phyloP scores from a whole-genome alignment of 1,140 invertebrate genomes.

The Drosophila azteca region DNA sequence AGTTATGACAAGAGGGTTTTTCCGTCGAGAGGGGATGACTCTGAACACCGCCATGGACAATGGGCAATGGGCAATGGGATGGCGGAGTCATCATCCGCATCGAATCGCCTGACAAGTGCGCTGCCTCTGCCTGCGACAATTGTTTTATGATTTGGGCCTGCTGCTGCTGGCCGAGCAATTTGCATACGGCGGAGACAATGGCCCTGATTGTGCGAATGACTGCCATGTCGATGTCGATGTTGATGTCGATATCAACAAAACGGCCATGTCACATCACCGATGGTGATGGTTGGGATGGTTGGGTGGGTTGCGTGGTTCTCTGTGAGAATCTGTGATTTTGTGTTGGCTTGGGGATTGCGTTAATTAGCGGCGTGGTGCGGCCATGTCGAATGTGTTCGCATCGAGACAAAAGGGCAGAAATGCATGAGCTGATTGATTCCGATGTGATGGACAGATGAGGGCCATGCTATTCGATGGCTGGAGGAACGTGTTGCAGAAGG shows the following conservation, averaged over 20 bases:
- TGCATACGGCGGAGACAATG: slow-evolving; percentile 39
- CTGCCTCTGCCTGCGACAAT: slow-evolving; percentile 16
- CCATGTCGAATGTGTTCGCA: slow-evolving; percentile 22
- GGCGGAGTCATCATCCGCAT: slow-evolving; percentile 7
- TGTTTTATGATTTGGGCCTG: slow-evolving; percentile 29
- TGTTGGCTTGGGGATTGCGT: slow-evolving; percentile 5
- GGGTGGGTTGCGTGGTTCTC: too few species aligned
- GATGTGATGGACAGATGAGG: slow-evolving; percentile 42
- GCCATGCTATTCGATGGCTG: slow-evolving; percentile 1
- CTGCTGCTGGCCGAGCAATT: slow-evolving; percentile 9
- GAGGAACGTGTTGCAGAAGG: slow-evolving; percentile 59
- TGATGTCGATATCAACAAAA: slow-evolving; percentile 36
- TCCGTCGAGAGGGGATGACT: slow-evolving; percentile 6
- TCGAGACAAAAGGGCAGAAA: slow-evolving; percentile 5
- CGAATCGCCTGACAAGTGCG: slow-evolving; percentile 35
- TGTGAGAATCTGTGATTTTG: slow-evolving; percentile 1
- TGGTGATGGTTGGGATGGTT: background rate
- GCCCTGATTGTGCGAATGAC: slow-evolving; percentile 37
- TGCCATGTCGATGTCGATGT: slow-evolving; percentile 40
- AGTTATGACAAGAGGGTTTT: background rate
- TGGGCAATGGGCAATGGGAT: too few species aligned
- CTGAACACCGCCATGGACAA: slow-evolving; percentile 8
- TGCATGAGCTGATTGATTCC: slow-evolving; percentile 29
- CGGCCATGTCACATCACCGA: slow-evolving; percentile 3
- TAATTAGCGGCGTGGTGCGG: slow-evolving; percentile 42